phyloP scores from a whole-genome alignment of 1,140 invertebrate genomes.

The Dreissena rostriformis region DNA sequence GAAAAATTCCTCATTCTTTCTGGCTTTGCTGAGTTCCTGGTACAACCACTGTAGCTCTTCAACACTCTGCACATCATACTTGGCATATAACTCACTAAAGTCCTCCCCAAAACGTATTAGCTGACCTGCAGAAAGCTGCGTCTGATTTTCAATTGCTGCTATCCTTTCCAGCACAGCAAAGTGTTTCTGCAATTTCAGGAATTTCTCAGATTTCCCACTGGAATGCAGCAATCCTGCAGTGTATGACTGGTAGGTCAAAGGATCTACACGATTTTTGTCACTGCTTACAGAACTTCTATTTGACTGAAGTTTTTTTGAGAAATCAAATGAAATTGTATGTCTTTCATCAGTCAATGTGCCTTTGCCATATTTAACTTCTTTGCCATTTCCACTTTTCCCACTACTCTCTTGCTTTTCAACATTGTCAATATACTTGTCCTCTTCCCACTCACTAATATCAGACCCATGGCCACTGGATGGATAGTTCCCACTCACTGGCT shows the following conservation, averaged over 20 bases:
- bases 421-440: background rate
- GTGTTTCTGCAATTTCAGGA: conserved; percentile 92
- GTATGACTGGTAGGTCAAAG: conserved; percentile 79
- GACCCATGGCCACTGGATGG: conserved; percentile 11
- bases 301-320: conserved; percentile 31
- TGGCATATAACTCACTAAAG: conserved; percentile 39
- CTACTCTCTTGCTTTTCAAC: background rate
- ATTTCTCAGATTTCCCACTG: conserved; percentile 89
- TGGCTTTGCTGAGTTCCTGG: conserved; percentile 88
- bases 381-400: too few relatives aligned
- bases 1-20: conserved; percentile 92
- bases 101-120: conserved; percentile 12
- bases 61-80: conserved; percentile 60
- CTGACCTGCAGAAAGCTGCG: conserved; percentile 11
- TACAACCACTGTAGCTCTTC: conserved; percentile 91
- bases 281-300: conserved; percentile 68
- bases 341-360: background rate
- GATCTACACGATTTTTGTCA: conserved; percentile 75
- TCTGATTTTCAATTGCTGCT: conserved; percentile 84
- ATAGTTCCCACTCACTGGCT: background rate
- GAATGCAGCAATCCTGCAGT: conserved; percentile 87
- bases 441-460: background rate
- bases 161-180: conserved; percentile 94
- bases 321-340: conserved; percentile 19
- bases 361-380: too few relatives aligned